Conservation (phyloP, 1,140 invertebrate species). For the Apis florea region DNA sequence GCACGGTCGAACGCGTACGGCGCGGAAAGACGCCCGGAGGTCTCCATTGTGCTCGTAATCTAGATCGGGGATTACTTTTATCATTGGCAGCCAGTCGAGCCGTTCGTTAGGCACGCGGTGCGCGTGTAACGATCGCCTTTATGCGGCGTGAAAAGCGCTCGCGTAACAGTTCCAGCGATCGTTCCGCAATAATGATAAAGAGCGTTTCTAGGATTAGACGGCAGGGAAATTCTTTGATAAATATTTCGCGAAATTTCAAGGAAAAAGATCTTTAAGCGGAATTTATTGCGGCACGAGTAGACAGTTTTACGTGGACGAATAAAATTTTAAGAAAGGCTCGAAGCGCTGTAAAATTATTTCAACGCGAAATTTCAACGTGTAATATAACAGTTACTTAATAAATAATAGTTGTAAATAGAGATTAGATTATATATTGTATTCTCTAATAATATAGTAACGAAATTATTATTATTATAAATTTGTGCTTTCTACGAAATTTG, state of each 20-base stretch:
- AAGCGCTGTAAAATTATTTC: no score
- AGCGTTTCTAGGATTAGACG: background rate
- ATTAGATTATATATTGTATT: no score
- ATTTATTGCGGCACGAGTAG: no score
- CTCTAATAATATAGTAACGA: no score
- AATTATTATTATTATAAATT: no score
- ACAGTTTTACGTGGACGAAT: no score
- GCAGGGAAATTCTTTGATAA: background rate
- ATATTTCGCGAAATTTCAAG: background rate
- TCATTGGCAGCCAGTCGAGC: conserved; percentile 58
- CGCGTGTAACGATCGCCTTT: conserved; percentile 64
- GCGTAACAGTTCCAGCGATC: conserved; percentile 31
- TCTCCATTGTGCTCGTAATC: conserved; percentile 72
- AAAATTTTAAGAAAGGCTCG: no score
- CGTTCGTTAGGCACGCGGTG: conserved; percentile 34
- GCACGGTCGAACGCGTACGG: conserved; percentile 56
- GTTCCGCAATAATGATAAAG: conserved; percentile 19
- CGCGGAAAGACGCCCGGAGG: conserved; percentile 68
- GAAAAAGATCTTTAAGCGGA: no score
- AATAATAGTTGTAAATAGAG: no score
- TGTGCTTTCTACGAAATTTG: no score
- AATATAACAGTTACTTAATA: no score
- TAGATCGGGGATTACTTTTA: conserved; percentile 73
- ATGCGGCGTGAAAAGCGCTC: conserved; percentile 47
- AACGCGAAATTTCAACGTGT: no score